These are phyloP conservation scores for Opisthocomus hoazin DNA, from an alignment of 2,113 vertebrate genomes.

Conservation along the genomic window DNA sequence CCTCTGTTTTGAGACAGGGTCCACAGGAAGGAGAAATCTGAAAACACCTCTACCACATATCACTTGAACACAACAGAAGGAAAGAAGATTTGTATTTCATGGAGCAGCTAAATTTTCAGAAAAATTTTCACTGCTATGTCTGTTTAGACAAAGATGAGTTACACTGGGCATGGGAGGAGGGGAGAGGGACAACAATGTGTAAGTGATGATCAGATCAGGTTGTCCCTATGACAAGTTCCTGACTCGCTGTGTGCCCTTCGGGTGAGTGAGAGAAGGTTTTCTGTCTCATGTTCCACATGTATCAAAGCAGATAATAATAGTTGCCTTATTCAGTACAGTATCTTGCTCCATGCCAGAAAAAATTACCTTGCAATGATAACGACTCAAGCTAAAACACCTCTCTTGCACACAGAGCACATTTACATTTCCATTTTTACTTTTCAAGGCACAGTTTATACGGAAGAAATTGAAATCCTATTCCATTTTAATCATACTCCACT, in stretches of 20 bases:
- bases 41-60: neutral
- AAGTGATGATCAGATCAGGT: neutral
- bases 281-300: neutral
- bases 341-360: neutral
- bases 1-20: neutral
- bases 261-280: neutral
- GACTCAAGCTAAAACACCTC: neutral
- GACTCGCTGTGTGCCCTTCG: neutral
- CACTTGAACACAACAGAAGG: neutral
- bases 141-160: neutral
- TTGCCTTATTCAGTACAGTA: neutral
- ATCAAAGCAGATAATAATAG: neutral
- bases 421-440: neutral
- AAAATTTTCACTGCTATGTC: neutral
- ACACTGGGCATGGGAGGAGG: rapidly evolving
- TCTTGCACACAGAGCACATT: neutral
- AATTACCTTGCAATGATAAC: neutral
- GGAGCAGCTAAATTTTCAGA: neutral
- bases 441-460: neutral
- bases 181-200: neutral
- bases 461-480: neutral
- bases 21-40: neutral
- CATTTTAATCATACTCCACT: neutral
- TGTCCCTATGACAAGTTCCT: neutral
- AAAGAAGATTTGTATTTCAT: neutral